These are phyloP conservation scores for Drosophila kokeensis DNA, from an alignment of 2,888 invertebrate genomes.

Conservation along the genomic window DNA sequence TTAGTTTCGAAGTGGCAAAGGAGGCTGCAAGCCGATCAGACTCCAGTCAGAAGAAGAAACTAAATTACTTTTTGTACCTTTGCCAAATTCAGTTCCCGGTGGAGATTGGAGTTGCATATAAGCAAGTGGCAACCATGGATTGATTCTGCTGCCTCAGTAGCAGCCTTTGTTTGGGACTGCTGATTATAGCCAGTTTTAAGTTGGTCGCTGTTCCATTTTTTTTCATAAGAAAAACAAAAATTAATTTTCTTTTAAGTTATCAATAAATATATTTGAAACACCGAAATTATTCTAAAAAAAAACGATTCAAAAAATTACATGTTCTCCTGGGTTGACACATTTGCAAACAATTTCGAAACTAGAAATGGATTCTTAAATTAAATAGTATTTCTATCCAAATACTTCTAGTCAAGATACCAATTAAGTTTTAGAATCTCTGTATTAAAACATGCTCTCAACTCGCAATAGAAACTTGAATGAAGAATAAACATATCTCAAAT, in stretches of 20 bases:
- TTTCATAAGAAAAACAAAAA: neutral
- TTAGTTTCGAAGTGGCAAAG: conserved; percentile 40
- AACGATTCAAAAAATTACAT: neutral
- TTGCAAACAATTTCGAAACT: neutral
- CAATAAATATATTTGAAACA: neutral
- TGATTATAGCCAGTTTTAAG: neutral
- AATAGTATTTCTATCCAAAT: neutral
- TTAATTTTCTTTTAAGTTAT: neutral
- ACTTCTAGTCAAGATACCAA: neutral
- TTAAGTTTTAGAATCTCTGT: neutral
- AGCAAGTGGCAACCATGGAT: neutral
- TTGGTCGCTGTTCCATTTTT: neutral
- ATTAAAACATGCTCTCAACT: neutral
- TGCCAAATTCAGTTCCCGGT: neutral
- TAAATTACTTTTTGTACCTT: neutral
- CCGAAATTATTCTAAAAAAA: neutral
- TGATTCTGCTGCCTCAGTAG: neutral
- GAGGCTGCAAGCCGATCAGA: neutral
- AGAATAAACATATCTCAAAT: neutral
- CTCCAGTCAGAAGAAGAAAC: neutral
- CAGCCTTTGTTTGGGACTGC: neutral
- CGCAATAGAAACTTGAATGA: neutral
- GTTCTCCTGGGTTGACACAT: neutral
- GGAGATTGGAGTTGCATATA: neutral
- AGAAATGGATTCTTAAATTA: neutral